Base-by-base conservation (phyloP, 2,797 vertebrate species). In the Streptopelia turtur region DNA sequence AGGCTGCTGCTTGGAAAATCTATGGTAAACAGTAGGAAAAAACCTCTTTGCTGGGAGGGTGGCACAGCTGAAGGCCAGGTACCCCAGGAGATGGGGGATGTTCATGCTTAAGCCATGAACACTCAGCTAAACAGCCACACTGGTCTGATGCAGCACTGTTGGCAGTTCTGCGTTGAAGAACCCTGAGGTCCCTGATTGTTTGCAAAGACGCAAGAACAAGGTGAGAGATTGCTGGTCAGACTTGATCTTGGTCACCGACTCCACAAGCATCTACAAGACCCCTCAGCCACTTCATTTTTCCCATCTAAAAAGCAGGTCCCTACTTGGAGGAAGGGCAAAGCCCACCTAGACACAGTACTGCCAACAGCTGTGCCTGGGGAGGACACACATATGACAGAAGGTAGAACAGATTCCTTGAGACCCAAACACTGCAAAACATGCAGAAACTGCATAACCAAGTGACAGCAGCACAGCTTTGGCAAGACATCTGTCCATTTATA, bases 401-500 rank as follows among this genome's bases (percentile, higher is more conserved):
- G 30, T 6, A 68, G 50, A 55, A 76, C 3, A 43, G 70, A 65
- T 20, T 74, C 31, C 64, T 75, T 87, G 50, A 57, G 33, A 60
- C 28, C 10, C 50, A 52, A 89, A 66, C 63, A 39, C 28, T 43
- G 22, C 55, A 72, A 74, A 91, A 55, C n/a, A 23, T 24, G 50
- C 50, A 78, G 59, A 81, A 90, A 55, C 77, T 78, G 57, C 90
- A 81, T 72, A 90, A 90, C 74, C 69, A 78, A 86, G 55, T 61
- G 83, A 88, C 72, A 90, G 80, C 76, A 91, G 50, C 30, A 50
- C 27, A 75, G 77, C 13, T 79, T 88, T 96, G 90, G 93, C 88
- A 94, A 90, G 91, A 79, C 91, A 95, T 94, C 90, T 95, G 83
- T 89, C 93, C 86, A 52, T 87, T 93, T 96, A 96, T 94, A 96